Percentiles rank a stretch among this genome's conserved stretches.
Evolutionary conservation across 2,113 vertebrate species (phyloP).

Genomic region (Heloderma charlesbogerti): DNA sequence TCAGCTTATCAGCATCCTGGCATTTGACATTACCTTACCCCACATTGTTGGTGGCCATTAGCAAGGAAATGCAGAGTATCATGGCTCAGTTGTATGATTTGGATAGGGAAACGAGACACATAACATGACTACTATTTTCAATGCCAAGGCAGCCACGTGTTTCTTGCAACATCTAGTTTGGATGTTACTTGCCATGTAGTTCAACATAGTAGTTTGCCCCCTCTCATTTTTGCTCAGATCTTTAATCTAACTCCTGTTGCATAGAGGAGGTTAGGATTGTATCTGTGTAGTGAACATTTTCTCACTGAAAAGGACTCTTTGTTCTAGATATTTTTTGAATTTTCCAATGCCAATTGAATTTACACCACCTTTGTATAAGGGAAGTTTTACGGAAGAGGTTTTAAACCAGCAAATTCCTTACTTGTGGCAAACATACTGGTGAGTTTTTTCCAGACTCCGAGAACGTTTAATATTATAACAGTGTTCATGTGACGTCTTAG

Average conservation of each 20-base stretch:
- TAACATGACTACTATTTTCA: background rate
- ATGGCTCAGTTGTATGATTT: background rate
- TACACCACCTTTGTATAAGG: conserved; percentile 79
- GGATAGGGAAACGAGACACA: background rate
- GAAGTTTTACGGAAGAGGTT: conserved; percentile 81
- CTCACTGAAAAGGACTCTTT: conserved; percentile 49
- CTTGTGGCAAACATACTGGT: conserved; percentile 94
- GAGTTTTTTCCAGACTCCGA: conserved; percentile 66
- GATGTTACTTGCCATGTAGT: background rate
- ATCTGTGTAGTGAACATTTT: conserved; percentile 4
- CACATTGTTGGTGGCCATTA: background rate
- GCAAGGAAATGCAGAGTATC: background rate
- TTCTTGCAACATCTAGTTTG: background rate
- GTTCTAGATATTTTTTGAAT: conserved; percentile 86
- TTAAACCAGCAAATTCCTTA: conserved; percentile 85
- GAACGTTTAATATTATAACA: conserved; percentile 23
- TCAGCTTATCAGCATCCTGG: background rate
- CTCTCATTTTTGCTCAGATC: background rate
- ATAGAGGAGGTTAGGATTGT: background rate
- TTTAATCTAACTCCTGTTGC: background rate
- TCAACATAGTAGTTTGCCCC: background rate
- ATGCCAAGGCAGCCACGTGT: background rate
- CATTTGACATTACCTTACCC: background rate
- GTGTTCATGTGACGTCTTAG: too few relatives aligned
- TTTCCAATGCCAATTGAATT: conserved; percentile 84